Percentiles rank a stretch among this genome's conserved stretches.
Evolutionary conservation across 1,140 invertebrate genomes (phyloP).

Genomic region (Aculops lycopersici): DNA sequence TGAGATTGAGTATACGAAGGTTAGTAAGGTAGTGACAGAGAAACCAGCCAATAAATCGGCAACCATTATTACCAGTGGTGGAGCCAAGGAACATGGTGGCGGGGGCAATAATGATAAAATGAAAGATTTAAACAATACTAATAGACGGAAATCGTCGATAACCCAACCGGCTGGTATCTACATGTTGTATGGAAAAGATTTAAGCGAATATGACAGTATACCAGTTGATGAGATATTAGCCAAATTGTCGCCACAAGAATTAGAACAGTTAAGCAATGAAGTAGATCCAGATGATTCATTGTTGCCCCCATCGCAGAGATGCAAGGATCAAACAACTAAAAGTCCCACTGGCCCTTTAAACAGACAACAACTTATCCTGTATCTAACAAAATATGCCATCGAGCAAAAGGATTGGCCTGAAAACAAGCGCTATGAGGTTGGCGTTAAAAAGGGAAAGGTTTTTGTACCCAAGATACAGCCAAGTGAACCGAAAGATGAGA

Average conservation of each 20-base stretch:
- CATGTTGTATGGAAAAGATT: slow-evolving; percentile 63
- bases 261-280: slow-evolving; percentile 85
- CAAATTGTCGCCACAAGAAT: slow-evolving; percentile 71
- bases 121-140: slow-evolving; percentile 6
- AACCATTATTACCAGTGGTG: background rate
- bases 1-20: slow-evolving; percentile 10
- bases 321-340: slow-evolving; percentile 77
- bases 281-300: slow-evolving; percentile 94
- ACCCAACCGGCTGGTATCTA: background rate
- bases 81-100: background rate
- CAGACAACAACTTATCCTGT: slow-evolving; percentile 78
- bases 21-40: slow-evolving; percentile 1
- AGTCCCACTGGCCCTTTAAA: slow-evolving; percentile 72
- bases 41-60: background rate
- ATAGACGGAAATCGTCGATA: slow-evolving; percentile 2
- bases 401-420: slow-evolving; percentile 92
- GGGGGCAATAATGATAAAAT: background rate
- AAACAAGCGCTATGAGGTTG: slow-evolving; percentile 60
- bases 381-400: slow-evolving; percentile 65
- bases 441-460: slow-evolving; percentile 45
- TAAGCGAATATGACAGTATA: slow-evolving; percentile 70
- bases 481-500: slow-evolving; percentile 29
- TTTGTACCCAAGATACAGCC: background rate
- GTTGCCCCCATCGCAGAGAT: slow-evolving; percentile 74
- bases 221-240: slow-evolving; percentile 83